Evolutionary conservation across 2,888 invertebrate species (phyloP), one percentile per base, ranked within the genome.

Genomic region (Adelphocoris suturalis): DNA sequence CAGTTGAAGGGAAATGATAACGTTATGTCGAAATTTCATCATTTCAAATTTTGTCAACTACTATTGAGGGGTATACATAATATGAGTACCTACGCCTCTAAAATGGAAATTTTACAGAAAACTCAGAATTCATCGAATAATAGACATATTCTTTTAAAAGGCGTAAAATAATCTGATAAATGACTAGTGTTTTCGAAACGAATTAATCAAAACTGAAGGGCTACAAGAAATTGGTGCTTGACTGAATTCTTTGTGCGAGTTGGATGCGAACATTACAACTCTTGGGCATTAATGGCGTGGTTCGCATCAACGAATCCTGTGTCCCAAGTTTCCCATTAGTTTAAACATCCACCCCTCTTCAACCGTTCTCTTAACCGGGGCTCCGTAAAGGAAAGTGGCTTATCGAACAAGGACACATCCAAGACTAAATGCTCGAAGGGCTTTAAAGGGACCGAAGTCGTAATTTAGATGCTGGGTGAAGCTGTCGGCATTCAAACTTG

Each of bases 361-460:
- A 19, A 68, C 68, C 23, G 9, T 16, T 52, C 14, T 16, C 52
- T 14, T 14, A 68, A 19, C 68, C 68, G 23, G 68, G 68, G 23
- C 68, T 68, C 23, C 23, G 68, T 13, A 23, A 68, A 23, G 68
- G 23, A 68, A 68, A 23, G 68, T 68, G 68, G 68, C 68, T 68
- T 68, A 68, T 68, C 68, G 68, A 68, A 68, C 68, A 68, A 68
- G 68, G 68, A 68, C 68, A 68, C 68, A 68, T 68, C 68, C 27
- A 68, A 68, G 68, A 68, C 68, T 68, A 68, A 68, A 68, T 68
- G 23, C 68, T 68, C 27, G 23, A 68, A 23, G 68, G 23, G 27
- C 68, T 68, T 23, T 23, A 23, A 23, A 68, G 68, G 68, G 68
- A 68, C 68, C 23, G 68, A 27, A 68, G 68, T 68, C 68, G 68